Evolutionary conservation across 2,888 invertebrate genomes (phyloP).

Genomic region (Leptarthrus brevirostris): DNA sequence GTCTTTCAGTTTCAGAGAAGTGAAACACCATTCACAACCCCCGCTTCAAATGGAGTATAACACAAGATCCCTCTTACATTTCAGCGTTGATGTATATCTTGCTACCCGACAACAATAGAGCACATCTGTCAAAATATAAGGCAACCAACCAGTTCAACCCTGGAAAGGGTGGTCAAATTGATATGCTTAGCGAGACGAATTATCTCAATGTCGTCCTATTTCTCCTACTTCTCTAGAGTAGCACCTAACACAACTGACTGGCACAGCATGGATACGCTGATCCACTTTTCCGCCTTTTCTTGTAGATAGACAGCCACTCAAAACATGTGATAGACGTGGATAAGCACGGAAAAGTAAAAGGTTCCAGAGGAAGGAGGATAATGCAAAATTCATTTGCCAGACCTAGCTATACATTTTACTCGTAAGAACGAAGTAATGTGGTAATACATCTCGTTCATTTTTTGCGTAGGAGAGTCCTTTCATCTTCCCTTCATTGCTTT

Average conservation of each 20-base stretch:
- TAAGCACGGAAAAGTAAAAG: constrained; percentile 39
- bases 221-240: neutral
- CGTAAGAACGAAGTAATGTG: neutral
- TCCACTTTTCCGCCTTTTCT: constrained; percentile 38
- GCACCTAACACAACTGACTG: neutral
- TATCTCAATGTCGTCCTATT: constrained; percentile 50
- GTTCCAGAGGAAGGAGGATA: constrained; percentile 19
- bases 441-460: constrained; percentile 24
- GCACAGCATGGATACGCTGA: neutral
- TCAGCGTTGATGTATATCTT: constrained; percentile 21
- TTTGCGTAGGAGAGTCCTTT: constrained; percentile 13
- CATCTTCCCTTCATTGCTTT: constrained; percentile 11
- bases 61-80: neutral
- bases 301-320: constrained; percentile 15
- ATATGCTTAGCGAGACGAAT: constrained; percentile 53
- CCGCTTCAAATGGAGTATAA: neutral
- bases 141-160: constrained; percentile 35
- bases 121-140: constrained; percentile 50
- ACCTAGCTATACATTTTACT: constrained; percentile 42
- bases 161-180: constrained; percentile 48
- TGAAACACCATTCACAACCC: constrained; percentile 1
- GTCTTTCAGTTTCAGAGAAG: constrained; percentile 17
- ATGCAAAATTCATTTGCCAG: constrained; percentile 49
- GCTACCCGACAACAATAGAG: constrained; percentile 42
- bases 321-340: constrained; percentile 21